Evolutionary conservation across 2,888 invertebrate species (phyloP).

Genomic region (Rhingia campestris): DNA sequence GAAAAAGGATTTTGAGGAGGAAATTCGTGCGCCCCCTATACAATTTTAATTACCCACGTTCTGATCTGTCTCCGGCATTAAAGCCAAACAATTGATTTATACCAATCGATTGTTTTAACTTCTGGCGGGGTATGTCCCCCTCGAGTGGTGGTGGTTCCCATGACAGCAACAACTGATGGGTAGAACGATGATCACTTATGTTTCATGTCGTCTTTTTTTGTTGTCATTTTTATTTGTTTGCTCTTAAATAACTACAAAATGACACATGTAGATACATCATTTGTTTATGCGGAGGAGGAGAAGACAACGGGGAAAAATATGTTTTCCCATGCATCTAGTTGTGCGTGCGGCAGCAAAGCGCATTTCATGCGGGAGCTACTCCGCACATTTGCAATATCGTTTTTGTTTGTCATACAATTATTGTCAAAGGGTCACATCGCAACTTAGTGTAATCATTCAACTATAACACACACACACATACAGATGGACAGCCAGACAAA

Average conservation of each 20-base stretch:
- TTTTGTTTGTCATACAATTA: constrained; percentile 36
- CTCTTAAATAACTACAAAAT: constrained; percentile 48
- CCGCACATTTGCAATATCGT: constrained; percentile 53
- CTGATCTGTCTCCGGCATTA: constrained; percentile 41
- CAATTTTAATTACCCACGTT: constrained; percentile 50
- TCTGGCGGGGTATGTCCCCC: constrained; percentile 8
- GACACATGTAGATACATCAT: constrained; percentile 58
- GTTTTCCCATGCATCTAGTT: constrained; percentile 61
- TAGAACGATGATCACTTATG: constrained; percentile 48
- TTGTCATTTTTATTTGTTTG: constrained; percentile 43
- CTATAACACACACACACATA: constrained; percentile 56
- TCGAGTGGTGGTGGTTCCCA: constrained; percentile 20
- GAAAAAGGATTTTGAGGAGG: not conserved
- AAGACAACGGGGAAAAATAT: constrained; percentile 7
- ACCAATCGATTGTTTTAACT: constrained; percentile 73
- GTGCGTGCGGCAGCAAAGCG: constrained; percentile 53
- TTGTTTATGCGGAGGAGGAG: constrained; percentile 45
- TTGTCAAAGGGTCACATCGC: constrained; percentile 53
- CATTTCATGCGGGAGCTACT: constrained; percentile 66
- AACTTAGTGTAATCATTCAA: constrained; percentile 71
- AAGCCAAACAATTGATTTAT: constrained; percentile 75
- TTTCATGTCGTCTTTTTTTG: constrained; percentile 9
- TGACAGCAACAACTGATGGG: constrained; percentile 25
- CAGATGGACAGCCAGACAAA: too few species aligned
- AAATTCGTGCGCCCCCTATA: constrained; percentile 11